These are phyloP conservation scores for Pandemis heparana DNA, from an alignment of 2,888 invertebrate species.

Conservation along the genomic window DNA sequence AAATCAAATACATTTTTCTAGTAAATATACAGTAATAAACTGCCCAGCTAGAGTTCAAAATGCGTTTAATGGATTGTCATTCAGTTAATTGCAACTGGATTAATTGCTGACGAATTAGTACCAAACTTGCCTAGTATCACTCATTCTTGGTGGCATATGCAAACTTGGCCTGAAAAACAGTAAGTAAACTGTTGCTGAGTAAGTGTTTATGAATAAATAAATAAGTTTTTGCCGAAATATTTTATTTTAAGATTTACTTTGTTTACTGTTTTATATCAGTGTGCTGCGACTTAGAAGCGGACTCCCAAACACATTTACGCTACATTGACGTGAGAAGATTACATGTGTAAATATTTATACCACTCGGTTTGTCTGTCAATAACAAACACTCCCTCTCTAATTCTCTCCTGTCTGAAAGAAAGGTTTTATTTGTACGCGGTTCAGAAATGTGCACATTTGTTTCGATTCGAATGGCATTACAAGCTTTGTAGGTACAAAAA, in stretches of 20 bases:
- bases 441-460: slow-evolving; percentile 9
- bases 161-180: too few relatives aligned
- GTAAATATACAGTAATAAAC: too few relatives aligned
- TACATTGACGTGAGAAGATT: slow-evolving; percentile 36
- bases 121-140: too few relatives aligned
- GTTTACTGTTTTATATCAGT: slow-evolving; percentile 20
- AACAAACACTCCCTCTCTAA: slow-evolving; percentile 28
- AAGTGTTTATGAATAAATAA: too few relatives aligned
- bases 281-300: slow-evolving; percentile 2
- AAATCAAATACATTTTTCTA: too few relatives aligned
- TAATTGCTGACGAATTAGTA: too few relatives aligned
- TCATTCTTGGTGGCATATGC: too few relatives aligned
- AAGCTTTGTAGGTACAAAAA: not conserved
- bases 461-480: slow-evolving; percentile 12
- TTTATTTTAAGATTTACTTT: not conserved
- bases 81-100: too few relatives aligned
- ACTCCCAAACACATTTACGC: slow-evolving; percentile 32
- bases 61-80: too few relatives aligned
- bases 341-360: slow-evolving; percentile 41
- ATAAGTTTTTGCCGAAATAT: too few relatives aligned
- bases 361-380: slow-evolving; percentile 31
- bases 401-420: slow-evolving; percentile 17
- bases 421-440: slow-evolving; percentile 17
- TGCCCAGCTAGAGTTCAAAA: too few relatives aligned
- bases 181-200: too few relatives aligned